Conservation (phyloP, 2,113 vertebrate species). For the Sceloporus undulatus region DNA sequence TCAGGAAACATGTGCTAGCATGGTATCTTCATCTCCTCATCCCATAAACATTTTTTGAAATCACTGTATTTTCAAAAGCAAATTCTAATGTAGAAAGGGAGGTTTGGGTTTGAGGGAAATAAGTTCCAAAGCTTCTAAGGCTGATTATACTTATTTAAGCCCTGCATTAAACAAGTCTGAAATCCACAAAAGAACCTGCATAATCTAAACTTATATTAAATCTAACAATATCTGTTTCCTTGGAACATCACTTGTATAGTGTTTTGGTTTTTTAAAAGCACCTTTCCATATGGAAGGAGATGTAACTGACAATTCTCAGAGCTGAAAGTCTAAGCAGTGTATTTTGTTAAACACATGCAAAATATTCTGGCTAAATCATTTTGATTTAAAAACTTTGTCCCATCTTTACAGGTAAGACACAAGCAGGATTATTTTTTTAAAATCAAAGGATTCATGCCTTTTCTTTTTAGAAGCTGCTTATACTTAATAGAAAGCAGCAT, state of each 20-base stretch:
- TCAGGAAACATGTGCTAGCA: neutral
- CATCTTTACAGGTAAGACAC: conserved; percentile 65
- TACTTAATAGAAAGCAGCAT: conserved; percentile 90
- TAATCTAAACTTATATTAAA: no score
- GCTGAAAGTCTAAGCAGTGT: neutral
- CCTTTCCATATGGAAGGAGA: neutral
- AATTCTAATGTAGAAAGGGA: neutral
- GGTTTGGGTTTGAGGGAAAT: no score
- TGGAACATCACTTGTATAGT: neutral
- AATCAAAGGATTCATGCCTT: conserved; percentile 56
- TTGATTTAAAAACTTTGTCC: neutral
- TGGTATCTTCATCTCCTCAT: neutral
- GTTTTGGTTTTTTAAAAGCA: no score
- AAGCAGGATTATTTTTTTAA: conserved; percentile 66
- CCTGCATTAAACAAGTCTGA: neutral
- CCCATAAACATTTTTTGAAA: neutral
- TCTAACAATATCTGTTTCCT: neutral
- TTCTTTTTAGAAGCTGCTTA: conserved; percentile 76
- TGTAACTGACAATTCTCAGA: neutral
- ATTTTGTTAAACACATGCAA: conserved; percentile 4
- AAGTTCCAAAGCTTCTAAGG: neutral
- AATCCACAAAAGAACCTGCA: neutral
- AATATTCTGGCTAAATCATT: neutral
- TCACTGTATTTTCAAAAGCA: neutral
- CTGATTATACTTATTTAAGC: neutral